Conservation (phyloP, 2,113 vertebrate species). For the Pseudopodoces humilis region DNA sequence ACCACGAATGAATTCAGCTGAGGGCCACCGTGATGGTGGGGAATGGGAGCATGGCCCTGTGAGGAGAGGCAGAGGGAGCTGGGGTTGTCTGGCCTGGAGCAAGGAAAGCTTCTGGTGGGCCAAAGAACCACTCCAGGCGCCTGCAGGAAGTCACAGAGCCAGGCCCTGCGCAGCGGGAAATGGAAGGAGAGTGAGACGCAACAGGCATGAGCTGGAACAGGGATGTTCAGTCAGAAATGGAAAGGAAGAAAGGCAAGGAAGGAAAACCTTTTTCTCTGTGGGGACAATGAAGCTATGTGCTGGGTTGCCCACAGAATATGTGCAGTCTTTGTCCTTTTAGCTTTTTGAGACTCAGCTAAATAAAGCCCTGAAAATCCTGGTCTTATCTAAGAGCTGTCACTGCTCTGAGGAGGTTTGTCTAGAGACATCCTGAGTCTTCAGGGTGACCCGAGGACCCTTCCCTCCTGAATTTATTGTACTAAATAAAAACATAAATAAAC, state of each 20-base stretch:
- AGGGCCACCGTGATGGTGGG: accelerated
- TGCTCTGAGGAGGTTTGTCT: not conserved
- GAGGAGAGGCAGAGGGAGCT: not conserved
- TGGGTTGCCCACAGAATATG: not conserved
- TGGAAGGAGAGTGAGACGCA: not conserved
- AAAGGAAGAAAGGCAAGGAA: not conserved
- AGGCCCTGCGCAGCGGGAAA: not conserved
- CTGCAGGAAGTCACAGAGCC: not conserved
- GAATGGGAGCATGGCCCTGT: not conserved
- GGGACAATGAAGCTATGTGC: not conserved
- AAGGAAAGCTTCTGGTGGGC: not conserved
- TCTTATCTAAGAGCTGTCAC: not conserved
- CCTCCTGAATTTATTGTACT: not conserved
- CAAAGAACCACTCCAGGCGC: not conserved
- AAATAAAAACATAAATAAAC: not conserved
- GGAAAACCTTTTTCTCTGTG: not conserved
- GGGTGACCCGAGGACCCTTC: not conserved
- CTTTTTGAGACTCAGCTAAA: not conserved
- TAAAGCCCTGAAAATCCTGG: not conserved
- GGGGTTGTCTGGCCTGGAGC: not conserved
- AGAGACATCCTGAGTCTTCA: not conserved
- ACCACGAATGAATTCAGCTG: not conserved
- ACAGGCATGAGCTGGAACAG: not conserved
- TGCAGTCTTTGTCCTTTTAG: not conserved
- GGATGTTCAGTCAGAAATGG: not conserved